These are phyloP conservation scores for Meloidogyne floridensis DNA, from an alignment of 1,140 invertebrate genomes.

Conservation along the genomic window DNA sequence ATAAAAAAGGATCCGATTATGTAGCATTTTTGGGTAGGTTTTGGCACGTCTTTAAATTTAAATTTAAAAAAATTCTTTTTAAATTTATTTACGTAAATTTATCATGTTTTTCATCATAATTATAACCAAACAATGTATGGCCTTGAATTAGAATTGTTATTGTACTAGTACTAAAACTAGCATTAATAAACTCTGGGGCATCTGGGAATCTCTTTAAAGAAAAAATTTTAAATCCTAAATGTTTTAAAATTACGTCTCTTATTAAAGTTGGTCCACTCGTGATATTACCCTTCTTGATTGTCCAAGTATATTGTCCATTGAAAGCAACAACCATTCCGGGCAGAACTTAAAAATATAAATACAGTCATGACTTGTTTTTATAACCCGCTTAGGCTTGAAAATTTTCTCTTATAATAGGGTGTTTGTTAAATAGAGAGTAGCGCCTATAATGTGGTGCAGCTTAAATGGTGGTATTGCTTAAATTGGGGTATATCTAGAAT, in stretches of 20 bases:
- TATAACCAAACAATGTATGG: conserved; percentile 41
- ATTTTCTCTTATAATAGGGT: no score
- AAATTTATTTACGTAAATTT: conserved; percentile 38
- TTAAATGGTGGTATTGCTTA: no score
- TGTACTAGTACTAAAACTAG: conserved; percentile 43
- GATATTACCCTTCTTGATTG: neutral
- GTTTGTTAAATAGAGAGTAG: no score
- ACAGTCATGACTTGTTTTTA: no score
- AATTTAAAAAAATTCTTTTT: neutral
- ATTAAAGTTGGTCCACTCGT: neutral
- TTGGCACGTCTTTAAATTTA: conserved; percentile 19
- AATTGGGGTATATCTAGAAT: no score
- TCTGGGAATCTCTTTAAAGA: conserved; percentile 35
- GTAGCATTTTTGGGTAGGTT: conserved; percentile 38
- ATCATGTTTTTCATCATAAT: conserved; percentile 25
- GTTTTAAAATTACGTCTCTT: neutral
- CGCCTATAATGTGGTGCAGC: no score
- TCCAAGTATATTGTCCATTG: neutral
- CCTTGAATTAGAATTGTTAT: conserved; percentile 46
- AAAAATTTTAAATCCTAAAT: neutral
- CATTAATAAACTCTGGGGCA: conserved; percentile 40
- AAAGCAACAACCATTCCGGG: neutral
- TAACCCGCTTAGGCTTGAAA: no score
- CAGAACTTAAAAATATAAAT: neutral
- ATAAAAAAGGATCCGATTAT: conserved; percentile 48